Conservation (phyloP, 1,140 invertebrate species). For the Drosophila mojavensis region DNA sequence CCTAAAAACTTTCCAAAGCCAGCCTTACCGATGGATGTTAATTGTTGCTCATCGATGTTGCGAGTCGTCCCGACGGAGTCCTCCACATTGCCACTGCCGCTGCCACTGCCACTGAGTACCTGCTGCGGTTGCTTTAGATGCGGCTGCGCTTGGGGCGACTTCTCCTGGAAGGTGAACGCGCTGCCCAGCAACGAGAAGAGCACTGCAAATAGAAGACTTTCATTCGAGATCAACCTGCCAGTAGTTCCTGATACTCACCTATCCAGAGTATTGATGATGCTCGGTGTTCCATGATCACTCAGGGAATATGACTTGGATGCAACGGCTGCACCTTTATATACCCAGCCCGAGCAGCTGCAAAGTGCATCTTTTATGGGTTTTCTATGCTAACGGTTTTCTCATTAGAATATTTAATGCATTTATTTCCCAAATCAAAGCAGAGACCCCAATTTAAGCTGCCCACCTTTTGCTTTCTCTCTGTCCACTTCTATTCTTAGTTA, state of each 20-base stretch:
- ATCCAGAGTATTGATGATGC: constrained; percentile 40
- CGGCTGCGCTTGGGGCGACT: constrained; percentile 44
- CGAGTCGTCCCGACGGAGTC: constrained; percentile 44
- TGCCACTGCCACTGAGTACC: constrained; percentile 1
- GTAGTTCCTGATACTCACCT: constrained; percentile 24
- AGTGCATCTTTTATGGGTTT: constrained; percentile 49
- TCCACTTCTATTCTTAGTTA: constrained; percentile 20
- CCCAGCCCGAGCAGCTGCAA: constrained; percentile 13
- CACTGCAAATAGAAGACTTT: constrained; percentile 29
- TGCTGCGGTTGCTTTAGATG: constrained; percentile 51
- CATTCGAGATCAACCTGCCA: neutral
- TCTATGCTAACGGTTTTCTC: constrained; percentile 59
- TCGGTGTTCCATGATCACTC: constrained; percentile 34
- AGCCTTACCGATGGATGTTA: constrained; percentile 74
- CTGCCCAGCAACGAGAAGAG: constrained; percentile 42
- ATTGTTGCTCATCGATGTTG: constrained; percentile 54
- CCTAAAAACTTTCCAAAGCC: constrained; percentile 60
- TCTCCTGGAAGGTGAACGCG: constrained; percentile 56
- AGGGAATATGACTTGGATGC: constrained; percentile 28
- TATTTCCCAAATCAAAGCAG: constrained; percentile 34
- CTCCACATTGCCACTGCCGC: constrained; percentile 18
- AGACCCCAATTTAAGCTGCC: constrained; percentile 48
- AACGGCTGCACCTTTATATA: constrained; percentile 47
- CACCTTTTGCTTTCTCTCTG: constrained; percentile 47
- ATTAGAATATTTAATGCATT: constrained; percentile 61